phyloP scores from a whole-genome alignment of 2,888 invertebrate species.

The Spatulosminthurus flaviceps region DNA sequence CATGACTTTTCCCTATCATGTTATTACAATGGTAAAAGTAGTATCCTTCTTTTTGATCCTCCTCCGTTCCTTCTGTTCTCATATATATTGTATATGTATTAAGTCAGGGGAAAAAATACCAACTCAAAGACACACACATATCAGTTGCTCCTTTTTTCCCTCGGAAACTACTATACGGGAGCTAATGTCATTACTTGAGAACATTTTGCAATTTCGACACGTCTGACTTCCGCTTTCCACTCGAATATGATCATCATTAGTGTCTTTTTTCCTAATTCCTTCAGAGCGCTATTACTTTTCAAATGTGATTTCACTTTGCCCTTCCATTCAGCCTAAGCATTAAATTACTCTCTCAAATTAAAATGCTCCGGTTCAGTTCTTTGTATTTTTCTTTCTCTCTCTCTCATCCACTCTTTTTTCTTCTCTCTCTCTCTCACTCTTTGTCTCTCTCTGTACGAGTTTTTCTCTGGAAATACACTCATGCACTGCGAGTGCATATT shows the following conservation, averaged over 20 bases:
- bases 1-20: too few relatives aligned
- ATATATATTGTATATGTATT: too few relatives aligned
- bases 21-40: too few relatives aligned
- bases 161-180: not conserved
- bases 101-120: too few relatives aligned
- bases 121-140: not conserved
- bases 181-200: conserved; percentile 38
- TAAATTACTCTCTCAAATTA: conserved; percentile 38
- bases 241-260: conserved; percentile 38
- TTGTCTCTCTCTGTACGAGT: not conserved
- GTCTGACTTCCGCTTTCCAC: conserved; percentile 35
- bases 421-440: conserved; percentile 6
- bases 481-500: too few relatives aligned
- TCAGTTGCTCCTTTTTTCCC: not conserved
- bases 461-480: too few relatives aligned
- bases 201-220: conserved; percentile 39
- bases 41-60: not conserved
- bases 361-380: conserved; percentile 29
- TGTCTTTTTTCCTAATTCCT: conserved; percentile 23
- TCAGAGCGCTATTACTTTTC: conserved; percentile 7
- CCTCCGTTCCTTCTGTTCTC: not conserved
- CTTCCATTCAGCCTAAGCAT: conserved; percentile 32
- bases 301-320: conserved; percentile 23
- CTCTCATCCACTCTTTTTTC: not conserved
- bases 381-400: conserved; percentile 5